Conservation (phyloP, 23 tunicate genomes). For the Clavelina lepadiformis region DNA sequence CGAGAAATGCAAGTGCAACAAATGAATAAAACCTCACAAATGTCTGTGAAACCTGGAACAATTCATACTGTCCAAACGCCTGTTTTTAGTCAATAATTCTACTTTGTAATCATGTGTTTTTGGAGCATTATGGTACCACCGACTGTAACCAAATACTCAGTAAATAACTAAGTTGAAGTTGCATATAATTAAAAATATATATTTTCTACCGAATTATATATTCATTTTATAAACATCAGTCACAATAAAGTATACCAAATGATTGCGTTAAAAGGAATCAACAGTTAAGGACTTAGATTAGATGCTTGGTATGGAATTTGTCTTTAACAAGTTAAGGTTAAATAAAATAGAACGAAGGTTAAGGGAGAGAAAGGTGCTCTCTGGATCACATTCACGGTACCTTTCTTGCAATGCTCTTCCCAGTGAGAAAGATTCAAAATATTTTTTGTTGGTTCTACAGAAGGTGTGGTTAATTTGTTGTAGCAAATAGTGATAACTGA, state of each 20-base stretch:
- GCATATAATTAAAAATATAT: no score
- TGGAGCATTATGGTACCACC: no score
- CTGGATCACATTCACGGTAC: constrained; percentile 55
- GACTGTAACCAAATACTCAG: no score
- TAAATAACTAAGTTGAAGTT: no score
- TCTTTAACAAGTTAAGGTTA: constrained; percentile 59
- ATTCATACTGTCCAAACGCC: constrained; percentile 77
- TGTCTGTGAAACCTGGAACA: constrained; percentile 68
- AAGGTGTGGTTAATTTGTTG: neutral
- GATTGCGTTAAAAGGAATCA: no score
- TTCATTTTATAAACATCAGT: no score
- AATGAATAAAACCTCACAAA: constrained; percentile 59
- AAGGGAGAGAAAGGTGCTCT: constrained; percentile 57
- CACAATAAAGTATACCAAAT: no score
- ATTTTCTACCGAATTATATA: no score
- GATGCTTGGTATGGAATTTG: no score
- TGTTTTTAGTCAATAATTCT: constrained; percentile 25
- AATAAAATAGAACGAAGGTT: constrained; percentile 76
- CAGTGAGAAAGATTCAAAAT: constrained; percentile 61
- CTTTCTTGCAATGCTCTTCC: constrained; percentile 54
- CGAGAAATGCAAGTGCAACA: constrained; percentile 81
- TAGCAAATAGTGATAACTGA: neutral
- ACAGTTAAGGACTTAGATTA: no score
- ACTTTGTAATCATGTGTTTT: no score
- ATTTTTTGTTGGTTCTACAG: constrained; percentile 42